Evolutionary conservation across 2,113 vertebrate species (phyloP).

Genomic region (Chionis minor): DNA sequence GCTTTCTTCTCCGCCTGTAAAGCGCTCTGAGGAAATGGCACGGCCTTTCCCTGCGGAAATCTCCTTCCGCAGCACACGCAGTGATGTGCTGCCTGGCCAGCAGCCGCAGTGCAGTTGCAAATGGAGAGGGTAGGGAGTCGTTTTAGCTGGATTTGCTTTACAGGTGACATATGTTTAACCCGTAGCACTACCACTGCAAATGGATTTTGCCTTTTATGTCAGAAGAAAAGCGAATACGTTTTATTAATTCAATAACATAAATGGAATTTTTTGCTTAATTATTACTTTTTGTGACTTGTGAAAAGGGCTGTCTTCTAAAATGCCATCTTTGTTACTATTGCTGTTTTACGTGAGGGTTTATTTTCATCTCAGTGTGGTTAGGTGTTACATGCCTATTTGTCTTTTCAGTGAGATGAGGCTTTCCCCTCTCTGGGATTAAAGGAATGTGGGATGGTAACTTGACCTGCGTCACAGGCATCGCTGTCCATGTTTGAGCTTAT

Average conservation of each 20-base stretch:
- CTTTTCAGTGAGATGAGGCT: not conserved
- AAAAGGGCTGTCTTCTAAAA: not conserved
- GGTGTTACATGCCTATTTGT: not conserved
- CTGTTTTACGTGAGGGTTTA: not conserved
- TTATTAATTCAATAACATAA: not conserved
- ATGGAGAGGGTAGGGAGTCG: not conserved
- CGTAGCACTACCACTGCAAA: not conserved
- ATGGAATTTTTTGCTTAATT: not conserved
- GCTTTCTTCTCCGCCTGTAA: slow-evolving; percentile 16
- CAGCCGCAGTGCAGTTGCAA: not conserved
- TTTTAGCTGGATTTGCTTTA: not conserved
- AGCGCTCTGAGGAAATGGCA: slow-evolving; percentile 28
- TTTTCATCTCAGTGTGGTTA: not conserved
- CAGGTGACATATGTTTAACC: not conserved
- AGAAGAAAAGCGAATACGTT: not conserved
- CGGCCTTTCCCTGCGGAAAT: not conserved
- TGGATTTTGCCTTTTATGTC: not conserved
- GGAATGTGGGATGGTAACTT: not conserved
- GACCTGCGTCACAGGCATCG: not conserved
- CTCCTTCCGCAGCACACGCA: not conserved
- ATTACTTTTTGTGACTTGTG: not conserved
- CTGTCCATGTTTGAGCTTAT: not conserved
- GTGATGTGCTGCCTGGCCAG: accelerated
- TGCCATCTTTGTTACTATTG: not conserved
- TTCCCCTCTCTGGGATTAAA: not conserved